phyloP scores from a whole-genome alignment of 2,113 vertebrate genomes.

The Pseudorhombus dupliciocellatus region DNA sequence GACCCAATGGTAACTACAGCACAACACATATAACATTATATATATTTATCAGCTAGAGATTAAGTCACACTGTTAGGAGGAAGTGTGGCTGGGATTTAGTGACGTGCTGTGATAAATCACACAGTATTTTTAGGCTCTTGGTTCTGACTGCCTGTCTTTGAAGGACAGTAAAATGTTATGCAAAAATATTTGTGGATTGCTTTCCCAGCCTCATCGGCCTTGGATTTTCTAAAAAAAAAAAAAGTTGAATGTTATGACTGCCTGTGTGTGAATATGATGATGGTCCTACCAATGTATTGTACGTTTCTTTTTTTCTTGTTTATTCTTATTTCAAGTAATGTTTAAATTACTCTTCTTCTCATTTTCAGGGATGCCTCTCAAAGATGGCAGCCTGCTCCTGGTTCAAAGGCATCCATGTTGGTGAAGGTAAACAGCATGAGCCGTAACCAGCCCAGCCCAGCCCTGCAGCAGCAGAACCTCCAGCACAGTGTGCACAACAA shows the following conservation, averaged over 20 bases:
- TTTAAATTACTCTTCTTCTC: constrained; percentile 34
- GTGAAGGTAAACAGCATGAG: constrained; percentile 88
- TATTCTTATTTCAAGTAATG: background rate
- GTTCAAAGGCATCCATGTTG: constrained; percentile 89
- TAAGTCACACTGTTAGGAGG: constrained; percentile 1
- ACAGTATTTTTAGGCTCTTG: constrained; percentile 42
- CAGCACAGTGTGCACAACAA: constrained; percentile 66
- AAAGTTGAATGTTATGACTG: constrained; percentile 13
- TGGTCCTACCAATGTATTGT: background rate
- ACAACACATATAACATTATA: background rate
- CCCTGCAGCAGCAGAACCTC: constrained; percentile 74
- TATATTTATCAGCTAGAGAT: background rate
- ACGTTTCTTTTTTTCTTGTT: constrained; percentile 5
- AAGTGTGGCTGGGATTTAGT: constrained; percentile 20
- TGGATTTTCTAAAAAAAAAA: constrained; percentile 18
- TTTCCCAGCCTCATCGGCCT: constrained; percentile 42
- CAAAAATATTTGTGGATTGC: constrained; percentile 58
- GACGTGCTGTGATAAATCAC: constrained; percentile 11
- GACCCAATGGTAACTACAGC: background rate
- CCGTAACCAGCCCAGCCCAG: constrained; percentile 71
- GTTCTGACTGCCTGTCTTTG: constrained; percentile 46
- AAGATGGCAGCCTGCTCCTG: constrained; percentile 87
- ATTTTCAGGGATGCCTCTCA: constrained; percentile 77
- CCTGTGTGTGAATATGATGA: constrained; percentile 20
- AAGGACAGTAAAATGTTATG: constrained; percentile 54